Percentiles rank a stretch among this genome's conserved stretches.
phyloP scores from a whole-genome alignment of 2,113 vertebrate species.

The Vulpes vulpes region DNA sequence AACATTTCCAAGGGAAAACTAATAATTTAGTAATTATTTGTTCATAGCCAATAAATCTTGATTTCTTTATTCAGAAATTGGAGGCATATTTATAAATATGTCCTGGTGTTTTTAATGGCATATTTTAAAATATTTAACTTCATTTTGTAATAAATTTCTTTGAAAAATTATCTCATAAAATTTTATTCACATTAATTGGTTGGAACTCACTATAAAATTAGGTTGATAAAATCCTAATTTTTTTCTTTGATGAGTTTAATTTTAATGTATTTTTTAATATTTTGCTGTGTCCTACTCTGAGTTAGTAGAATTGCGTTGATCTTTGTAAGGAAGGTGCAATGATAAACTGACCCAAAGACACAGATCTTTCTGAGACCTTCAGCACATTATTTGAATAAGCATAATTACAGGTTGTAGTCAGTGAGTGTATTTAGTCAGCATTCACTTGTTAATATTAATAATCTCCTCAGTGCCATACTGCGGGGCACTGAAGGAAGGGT shows the following conservation, averaged over 20 bases:
- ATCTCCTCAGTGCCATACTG: background rate
- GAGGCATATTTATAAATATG: background rate
- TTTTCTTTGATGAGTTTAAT: constrained; percentile 39
- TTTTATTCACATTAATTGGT: background rate
- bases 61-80: constrained; percentile 33
- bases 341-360: background rate
- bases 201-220: constrained; percentile 18
- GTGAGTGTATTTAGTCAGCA: background rate
- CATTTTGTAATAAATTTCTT: background rate
- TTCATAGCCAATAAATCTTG: background rate
- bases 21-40: constrained; percentile 12
- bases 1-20: background rate
- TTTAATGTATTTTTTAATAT: constrained; percentile 23
- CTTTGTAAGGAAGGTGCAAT: background rate
- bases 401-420: background rate
- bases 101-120: background rate
- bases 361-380: background rate
- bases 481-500: background rate
- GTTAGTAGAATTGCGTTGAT: background rate
- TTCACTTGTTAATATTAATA: background rate
- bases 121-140: constrained; percentile 37
- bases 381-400: background rate
- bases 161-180: background rate
- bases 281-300: background rate
- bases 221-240: background rate